Evolutionary conservation across 2,888 invertebrate genomes (phyloP).

Genomic region (Branchellion lobata): DNA sequence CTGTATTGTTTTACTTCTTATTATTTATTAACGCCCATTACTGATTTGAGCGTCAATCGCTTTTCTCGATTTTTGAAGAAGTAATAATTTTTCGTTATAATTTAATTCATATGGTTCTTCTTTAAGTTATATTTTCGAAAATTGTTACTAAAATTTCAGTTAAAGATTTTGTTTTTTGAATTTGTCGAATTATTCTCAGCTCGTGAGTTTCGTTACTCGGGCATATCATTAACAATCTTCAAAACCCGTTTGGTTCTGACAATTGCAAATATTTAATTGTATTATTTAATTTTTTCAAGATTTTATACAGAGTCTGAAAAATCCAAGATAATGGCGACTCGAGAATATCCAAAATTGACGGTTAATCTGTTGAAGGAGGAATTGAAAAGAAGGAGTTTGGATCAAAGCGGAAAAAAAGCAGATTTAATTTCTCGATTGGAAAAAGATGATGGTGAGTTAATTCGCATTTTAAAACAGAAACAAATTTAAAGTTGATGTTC

Average conservation of each 20-base stretch:
- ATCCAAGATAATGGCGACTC: constrained; percentile 13
- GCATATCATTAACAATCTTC: background rate
- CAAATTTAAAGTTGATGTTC: background rate
- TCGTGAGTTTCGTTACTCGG: background rate
- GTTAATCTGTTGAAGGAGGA: constrained; percentile 45
- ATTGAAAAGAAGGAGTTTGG: constrained; percentile 43
- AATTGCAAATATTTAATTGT: too few species aligned
- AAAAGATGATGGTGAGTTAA: constrained; percentile 33
- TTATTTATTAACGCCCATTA: constrained; percentile 1
- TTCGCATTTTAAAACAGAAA: background rate
- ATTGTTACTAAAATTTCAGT: background rate
- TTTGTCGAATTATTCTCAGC: background rate
- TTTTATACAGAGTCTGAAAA: background rate
- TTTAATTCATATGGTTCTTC: background rate
- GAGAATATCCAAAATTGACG: constrained; percentile 41
- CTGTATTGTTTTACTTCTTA: too few species aligned
- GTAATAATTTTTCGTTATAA: background rate
- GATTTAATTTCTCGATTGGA: constrained; percentile 43
- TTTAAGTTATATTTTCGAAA: background rate
- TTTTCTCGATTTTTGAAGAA: background rate
- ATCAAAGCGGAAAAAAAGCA: constrained; percentile 45
- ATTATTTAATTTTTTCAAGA: background rate
- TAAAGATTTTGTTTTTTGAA: background rate
- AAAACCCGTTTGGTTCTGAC: too few species aligned
- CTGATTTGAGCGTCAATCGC: constrained; percentile 10